Evolutionary conservation across 2,113 vertebrate species (phyloP).

Genomic region (Hemibagrus wyckioides): DNA sequence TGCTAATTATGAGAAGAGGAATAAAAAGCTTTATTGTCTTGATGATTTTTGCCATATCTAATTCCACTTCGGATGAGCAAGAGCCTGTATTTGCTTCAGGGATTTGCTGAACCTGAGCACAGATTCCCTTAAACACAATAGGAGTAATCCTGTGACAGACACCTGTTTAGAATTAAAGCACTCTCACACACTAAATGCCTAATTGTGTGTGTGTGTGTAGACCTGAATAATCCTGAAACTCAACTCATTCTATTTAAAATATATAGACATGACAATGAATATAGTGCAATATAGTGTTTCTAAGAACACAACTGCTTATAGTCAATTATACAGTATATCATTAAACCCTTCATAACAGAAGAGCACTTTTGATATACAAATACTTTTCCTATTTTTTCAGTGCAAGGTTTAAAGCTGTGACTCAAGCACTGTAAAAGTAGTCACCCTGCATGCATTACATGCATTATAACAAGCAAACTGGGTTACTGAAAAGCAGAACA

Average conservation of each 20-base stretch:
- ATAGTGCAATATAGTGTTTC: neutral
- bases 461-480: neutral
- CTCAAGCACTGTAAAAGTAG: neutral
- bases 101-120: slow-evolving; percentile 35
- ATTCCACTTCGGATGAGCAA: slow-evolving; percentile 40
- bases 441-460: neutral
- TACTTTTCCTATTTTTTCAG: neutral
- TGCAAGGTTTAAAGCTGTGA: neutral
- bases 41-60: slow-evolving; percentile 33
- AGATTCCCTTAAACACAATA: slow-evolving; percentile 52
- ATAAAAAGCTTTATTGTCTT: slow-evolving; percentile 46
- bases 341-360: neutral
- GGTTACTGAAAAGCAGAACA: neutral
- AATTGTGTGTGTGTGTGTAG: neutral
- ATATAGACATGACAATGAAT: neutral
- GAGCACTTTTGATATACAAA: neutral
- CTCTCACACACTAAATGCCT: slow-evolving; percentile 9
- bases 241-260: neutral
- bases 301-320: neutral
- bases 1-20: slow-evolving; percentile 47
- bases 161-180: slow-evolving; percentile 52
- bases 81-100: slow-evolving; percentile 26
- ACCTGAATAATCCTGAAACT: slow-evolving; percentile 7
- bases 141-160: slow-evolving; percentile 49
- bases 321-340: neutral